Percentiles rank a stretch among this genome's conserved stretches.
Evolutionary conservation across 1,140 invertebrate genomes (phyloP).

Genomic region (Oryzaephilus surinamensis): DNA sequence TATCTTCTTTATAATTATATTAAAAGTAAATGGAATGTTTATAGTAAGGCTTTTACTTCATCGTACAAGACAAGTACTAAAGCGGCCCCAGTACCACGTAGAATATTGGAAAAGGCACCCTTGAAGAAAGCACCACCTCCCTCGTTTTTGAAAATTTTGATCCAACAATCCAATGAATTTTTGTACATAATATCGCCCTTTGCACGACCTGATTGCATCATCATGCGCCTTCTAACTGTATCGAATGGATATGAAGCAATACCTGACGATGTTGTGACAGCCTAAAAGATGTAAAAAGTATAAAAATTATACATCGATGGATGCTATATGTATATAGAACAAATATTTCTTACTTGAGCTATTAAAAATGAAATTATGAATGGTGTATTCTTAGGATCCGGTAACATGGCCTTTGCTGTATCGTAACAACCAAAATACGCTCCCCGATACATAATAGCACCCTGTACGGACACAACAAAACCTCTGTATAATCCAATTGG

Average conservation of each 20-base stretch:
- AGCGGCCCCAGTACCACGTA: conserved; percentile 69
- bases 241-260: conserved; percentile 82
- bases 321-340: background rate
- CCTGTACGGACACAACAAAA: conserved; percentile 83
- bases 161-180: conserved; percentile 62
- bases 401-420: conserved; percentile 78
- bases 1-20: background rate
- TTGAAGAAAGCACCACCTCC: conserved; percentile 67
- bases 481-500: conserved; percentile 76
- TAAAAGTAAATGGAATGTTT: conserved; percentile 8
- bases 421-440: conserved; percentile 92
- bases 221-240: conserved; percentile 82
- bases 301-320: background rate
- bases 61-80: conserved; percentile 69
- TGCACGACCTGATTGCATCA: conserved; percentile 71
- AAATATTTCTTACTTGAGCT: conserved; percentile 50
- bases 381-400: conserved; percentile 71
- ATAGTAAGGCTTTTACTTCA: conserved; percentile 35
- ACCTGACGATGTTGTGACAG: conserved; percentile 35
- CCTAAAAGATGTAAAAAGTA: conserved; percentile 23
- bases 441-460: conserved; percentile 78
- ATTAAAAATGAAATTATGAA: conserved; percentile 71
- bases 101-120: conserved; percentile 68
- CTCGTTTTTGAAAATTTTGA: conserved; percentile 53
- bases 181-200: conserved; percentile 60